Percentiles rank a stretch among this genome's conserved stretches.
phyloP scores from a whole-genome alignment of 2,888 invertebrate species.

The Dugesia japonica region DNA sequence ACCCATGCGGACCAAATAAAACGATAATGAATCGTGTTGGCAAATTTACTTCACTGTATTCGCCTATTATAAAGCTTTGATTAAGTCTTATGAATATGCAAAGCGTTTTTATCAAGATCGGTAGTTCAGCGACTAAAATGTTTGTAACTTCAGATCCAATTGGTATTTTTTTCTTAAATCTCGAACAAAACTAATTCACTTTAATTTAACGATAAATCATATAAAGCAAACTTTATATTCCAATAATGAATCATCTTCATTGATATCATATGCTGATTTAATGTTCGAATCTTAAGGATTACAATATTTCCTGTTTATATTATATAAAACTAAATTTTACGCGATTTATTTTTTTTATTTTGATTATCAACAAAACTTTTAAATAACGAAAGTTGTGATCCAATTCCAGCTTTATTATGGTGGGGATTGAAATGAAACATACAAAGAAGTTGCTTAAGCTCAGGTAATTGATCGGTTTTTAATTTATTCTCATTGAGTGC shows the following conservation, averaged over 20 bases:
- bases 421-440: neutral
- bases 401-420: neutral
- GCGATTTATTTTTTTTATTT: neutral
- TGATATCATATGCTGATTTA: neutral
- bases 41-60: slow-evolving; percentile 76
- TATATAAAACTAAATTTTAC: too few species aligned
- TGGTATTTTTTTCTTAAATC: slow-evolving; percentile 55
- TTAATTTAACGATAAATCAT: neutral
- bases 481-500: neutral
- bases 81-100: slow-evolving; percentile 79
- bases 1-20: neutral
- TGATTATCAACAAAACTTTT: neutral
- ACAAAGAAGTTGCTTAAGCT: neutral
- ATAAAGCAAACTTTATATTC: neutral
- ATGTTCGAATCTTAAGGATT: too few species aligned
- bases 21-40: slow-evolving; percentile 65
- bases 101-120: slow-evolving; percentile 75
- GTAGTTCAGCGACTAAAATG: slow-evolving; percentile 87
- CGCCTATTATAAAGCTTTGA: slow-evolving; percentile 72
- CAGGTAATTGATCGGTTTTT: neutral
- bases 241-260: neutral
- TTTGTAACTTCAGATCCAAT: slow-evolving; percentile 88
- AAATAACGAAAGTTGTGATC: neutral
- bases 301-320: too few species aligned
- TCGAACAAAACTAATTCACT: neutral